Conservation (phyloP, 1,140 invertebrate species). For the Yoshiicerus persimilis region DNA sequence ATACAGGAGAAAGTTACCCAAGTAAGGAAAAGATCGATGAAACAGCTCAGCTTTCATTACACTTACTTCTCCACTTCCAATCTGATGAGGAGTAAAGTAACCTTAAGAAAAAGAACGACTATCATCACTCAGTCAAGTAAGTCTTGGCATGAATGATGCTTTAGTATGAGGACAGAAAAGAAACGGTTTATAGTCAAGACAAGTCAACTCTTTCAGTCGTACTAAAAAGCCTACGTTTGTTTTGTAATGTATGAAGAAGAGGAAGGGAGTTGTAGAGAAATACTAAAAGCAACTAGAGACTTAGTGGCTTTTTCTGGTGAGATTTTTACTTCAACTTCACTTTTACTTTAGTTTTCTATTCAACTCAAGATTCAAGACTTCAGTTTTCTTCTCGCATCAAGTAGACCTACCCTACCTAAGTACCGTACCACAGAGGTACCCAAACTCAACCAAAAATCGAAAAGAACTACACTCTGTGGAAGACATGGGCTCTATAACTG, state of each 20-base stretch:
- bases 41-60: conserved; percentile 25
- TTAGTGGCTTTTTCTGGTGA: background rate
- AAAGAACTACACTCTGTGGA: background rate
- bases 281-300: background rate
- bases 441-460: background rate
- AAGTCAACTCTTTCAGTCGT: background rate
- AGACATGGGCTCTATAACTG: background rate
- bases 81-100: conserved; percentile 9
- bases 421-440: background rate
- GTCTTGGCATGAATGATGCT: background rate
- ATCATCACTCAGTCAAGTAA: conserved; percentile 11
- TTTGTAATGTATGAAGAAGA: background rate
- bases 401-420: background rate
- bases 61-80: background rate
- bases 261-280: background rate
- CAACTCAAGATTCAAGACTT: background rate
- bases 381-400: background rate
- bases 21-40: background rate
- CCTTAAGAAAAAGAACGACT: conserved; percentile 3
- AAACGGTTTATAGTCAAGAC: background rate
- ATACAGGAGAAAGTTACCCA: background rate
- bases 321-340: conserved; percentile 3
- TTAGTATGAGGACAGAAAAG: background rate
- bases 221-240: background rate
- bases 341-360: conserved; percentile 6